These are phyloP conservation scores for Gila robusta DNA, from an alignment of 2,797 vertebrate genomes.

Conservation along the genomic window DNA sequence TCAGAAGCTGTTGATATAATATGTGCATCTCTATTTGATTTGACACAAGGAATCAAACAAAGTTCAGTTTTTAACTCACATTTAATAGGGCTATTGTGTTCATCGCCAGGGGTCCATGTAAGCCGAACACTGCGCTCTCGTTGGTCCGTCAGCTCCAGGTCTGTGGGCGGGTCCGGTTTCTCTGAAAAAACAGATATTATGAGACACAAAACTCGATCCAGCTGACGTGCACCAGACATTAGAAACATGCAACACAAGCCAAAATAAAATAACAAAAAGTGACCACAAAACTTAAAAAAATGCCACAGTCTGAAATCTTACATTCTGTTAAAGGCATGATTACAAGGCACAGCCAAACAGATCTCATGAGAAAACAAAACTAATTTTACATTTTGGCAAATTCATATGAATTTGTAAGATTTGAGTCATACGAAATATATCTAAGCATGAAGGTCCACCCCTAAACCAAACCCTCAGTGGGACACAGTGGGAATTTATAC, in stretches of 20 bases:
- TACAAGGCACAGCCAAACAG: background rate
- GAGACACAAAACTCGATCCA: background rate
- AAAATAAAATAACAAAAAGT: conserved; percentile 18
- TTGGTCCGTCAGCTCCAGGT: conserved; percentile 91
- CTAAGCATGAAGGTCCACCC: background rate
- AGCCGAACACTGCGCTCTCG: conserved; percentile 87
- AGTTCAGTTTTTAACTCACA: conserved; percentile 76
- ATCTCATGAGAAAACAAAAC: background rate
- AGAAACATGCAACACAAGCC: conserved; percentile 9
- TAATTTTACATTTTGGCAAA: background rate
- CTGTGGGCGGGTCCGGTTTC: conserved; percentile 88
- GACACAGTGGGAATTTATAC: background rate
- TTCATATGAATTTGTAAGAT: background rate
- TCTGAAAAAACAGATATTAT: conserved; percentile 72
- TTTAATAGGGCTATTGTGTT: conserved; percentile 91
- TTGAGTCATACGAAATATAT: background rate
- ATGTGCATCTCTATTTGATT: background rate
- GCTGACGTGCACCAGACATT: background rate
- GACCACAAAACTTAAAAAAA: background rate
- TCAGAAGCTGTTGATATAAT: background rate
- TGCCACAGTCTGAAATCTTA: background rate
- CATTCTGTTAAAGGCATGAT: conserved; percentile 27
- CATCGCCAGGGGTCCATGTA: conserved; percentile 92
- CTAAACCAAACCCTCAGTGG: background rate
- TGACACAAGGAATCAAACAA: background rate